Percentiles rank a stretch among this genome's conserved stretches.
Evolutionary conservation across 2,113 vertebrate species (phyloP).

Genomic region (Paradisaea rubra): DNA sequence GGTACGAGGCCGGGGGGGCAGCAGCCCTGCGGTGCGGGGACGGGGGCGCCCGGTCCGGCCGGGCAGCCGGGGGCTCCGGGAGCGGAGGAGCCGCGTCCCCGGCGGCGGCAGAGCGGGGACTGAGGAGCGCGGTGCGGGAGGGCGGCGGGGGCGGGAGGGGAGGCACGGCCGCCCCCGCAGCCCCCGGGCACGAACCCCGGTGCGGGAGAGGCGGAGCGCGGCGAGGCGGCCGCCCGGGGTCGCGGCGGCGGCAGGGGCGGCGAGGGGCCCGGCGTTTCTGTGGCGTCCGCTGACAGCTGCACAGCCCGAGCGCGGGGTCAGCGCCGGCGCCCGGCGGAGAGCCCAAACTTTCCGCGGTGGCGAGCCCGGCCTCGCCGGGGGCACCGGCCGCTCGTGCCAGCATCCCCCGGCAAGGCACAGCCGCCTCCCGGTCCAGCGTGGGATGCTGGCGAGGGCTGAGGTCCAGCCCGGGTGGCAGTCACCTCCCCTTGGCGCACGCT

Average conservation of each 20-base stretch:
- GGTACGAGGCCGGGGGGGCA: conserved; percentile 60
- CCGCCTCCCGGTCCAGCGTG: not conserved
- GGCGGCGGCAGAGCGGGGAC: not conserved
- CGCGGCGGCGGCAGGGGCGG: not conserved
- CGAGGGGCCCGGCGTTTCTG: not conserved
- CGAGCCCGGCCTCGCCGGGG: not conserved
- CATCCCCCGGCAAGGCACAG: not conserved
- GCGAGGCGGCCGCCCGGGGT: not conserved
- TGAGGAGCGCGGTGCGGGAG: not conserved
- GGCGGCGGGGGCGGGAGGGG: not conserved
- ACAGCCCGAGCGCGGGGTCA: not conserved
- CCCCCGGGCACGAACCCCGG: not conserved
- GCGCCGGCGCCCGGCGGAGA: not conserved
- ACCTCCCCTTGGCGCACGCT: not conserved
- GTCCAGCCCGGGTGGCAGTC: not conserved
- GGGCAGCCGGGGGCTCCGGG: not conserved
- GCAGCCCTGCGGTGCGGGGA: not conserved
- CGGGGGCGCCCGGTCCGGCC: not conserved
- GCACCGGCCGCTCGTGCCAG: not conserved
- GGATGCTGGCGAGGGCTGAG: not conserved
- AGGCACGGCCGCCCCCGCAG: not conserved
- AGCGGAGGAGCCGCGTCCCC: not conserved
- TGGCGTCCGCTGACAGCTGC: conserved; percentile 48
- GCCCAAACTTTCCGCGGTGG: not conserved
- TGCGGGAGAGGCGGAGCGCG: not conserved